A percentile compares a stretch with the other conserved stretches of the same genome.
Conservation (phyloP, 2,113 vertebrate species). For the Zosterops pallidus region DNA sequence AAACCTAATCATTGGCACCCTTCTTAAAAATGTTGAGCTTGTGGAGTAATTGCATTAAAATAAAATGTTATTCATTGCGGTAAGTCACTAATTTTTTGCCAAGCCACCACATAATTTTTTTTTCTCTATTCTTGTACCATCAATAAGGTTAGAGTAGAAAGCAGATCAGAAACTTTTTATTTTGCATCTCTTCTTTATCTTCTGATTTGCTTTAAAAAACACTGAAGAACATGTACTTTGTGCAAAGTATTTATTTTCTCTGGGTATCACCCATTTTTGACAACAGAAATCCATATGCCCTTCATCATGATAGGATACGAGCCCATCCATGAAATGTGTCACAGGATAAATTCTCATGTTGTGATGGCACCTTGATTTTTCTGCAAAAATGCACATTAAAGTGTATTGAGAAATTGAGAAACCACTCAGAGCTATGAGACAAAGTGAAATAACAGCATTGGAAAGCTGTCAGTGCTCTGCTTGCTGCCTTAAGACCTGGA, state of each 20-base stretch:
- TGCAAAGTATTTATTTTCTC: conserved; percentile 10
- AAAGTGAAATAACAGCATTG: not conserved
- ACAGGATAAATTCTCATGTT: not conserved
- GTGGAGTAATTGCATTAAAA: not conserved
- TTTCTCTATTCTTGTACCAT: not conserved
- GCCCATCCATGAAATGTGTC: not conserved
- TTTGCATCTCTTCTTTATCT: not conserved
- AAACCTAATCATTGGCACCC: not conserved
- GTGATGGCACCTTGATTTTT: not conserved
- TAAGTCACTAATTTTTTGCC: not conserved
- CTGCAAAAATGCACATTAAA: not conserved
- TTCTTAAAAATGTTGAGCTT: not conserved
- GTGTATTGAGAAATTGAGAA: not conserved
- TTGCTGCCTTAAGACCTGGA: not conserved
- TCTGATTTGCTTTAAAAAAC: not conserved
- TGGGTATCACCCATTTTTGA: not conserved
- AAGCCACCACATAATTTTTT: not conserved
- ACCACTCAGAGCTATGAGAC: not conserved
- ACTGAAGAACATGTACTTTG: not conserved
- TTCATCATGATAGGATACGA: not conserved
- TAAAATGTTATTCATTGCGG: not conserved
- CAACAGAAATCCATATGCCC: not conserved
- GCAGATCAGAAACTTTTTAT: not conserved
- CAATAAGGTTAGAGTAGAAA: conserved; percentile 28
- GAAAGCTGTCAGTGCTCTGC: not conserved